Base-by-base conservation (phyloP, 2,888 invertebrate genomes). In the Tuta absoluta region DNA sequence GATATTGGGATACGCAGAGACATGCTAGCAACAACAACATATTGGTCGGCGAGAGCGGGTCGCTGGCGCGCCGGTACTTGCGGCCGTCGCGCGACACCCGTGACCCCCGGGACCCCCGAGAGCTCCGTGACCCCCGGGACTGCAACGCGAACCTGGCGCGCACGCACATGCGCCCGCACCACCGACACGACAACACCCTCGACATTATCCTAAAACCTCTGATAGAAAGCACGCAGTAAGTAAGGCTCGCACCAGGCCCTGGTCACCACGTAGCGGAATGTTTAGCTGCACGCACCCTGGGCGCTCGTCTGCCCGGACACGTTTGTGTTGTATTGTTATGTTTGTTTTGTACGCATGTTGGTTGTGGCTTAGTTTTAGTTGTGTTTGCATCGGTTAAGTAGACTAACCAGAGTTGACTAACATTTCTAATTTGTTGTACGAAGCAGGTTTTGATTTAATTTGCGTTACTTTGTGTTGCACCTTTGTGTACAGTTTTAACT, bases 11-110 rank as follows among this genome's bases (percentile, higher is more conserved):
- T 82, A 85, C 85, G 83, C 92, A 92, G 92, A 92, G 92, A 88
- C 92, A 92, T 87, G 92, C 92, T 90, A 92, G 92, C 91, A 92
- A 92, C 92, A 92, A 92, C 92, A 92, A 92, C 91, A 90, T 92
- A 84, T 77, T 91, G 88, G 85, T 86, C 76, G 90, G 87, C 80
- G 89, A 89, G 82, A 86, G 87, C 86, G 90, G 89, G 51, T 90
- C 90, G 75, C 86, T 91, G 86, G 88, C 90, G 80, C 85, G 91
- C 75, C 84, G 89, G 73, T 85, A 87, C 84, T 85, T 80, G 79
- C 85, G 89, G 68, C 85, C 88, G 68, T 72, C 88, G 78, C 81
- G 86, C 66, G 86, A 85, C 74, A 75, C 77, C 67, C 56, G 28
- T n/a, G 56, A 56, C 28, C n/a, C 24, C 63, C 65, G 63, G 1